phyloP scores from a whole-genome alignment of 1,140 invertebrate genomes.

The Temnothorax longispinosus region DNA sequence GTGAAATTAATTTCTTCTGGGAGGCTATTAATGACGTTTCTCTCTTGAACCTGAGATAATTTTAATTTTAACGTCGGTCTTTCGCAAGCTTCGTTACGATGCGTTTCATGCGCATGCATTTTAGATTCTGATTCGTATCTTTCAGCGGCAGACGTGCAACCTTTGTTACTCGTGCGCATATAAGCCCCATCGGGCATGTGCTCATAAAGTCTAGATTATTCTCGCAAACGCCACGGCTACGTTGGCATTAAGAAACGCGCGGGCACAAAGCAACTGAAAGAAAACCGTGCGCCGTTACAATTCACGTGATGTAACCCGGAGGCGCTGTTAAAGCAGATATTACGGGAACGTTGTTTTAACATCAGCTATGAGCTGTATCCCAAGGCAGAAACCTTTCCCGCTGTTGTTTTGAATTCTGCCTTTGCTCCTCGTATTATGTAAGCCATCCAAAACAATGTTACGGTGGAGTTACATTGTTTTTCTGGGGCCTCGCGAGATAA shows the following conservation, averaged over 20 bases:
- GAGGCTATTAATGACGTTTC: background rate
- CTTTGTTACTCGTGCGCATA: slow-evolving; percentile 16
- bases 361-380: slow-evolving; percentile 7
- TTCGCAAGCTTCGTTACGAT: background rate
- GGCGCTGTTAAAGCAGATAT: slow-evolving; percentile 55
- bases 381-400: background rate
- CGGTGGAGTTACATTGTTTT: slow-evolving; percentile 45
- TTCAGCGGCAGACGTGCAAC: background rate
- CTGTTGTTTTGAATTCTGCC: slow-evolving; percentile 31
- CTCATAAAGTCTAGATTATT: slow-evolving; percentile 57
- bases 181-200: slow-evolving; percentile 33
- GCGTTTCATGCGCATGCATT: background rate
- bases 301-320: slow-evolving; percentile 29
- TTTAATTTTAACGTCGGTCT: background rate
- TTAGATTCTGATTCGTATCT: slow-evolving; percentile 11
- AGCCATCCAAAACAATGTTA: slow-evolving; percentile 44
- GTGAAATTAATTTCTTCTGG: background rate
- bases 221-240: slow-evolving; percentile 7
- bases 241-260: slow-evolving; percentile 37
- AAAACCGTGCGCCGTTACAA: slow-evolving; percentile 32
- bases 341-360: slow-evolving; percentile 58
- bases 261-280: slow-evolving; percentile 37
- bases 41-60: background rate
- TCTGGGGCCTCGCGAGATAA: slow-evolving; percentile 6
- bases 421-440: slow-evolving; percentile 35